Evolutionary conservation across 2,888 invertebrate genomes (phyloP).

Genomic region (Catocala nupta): DNA sequence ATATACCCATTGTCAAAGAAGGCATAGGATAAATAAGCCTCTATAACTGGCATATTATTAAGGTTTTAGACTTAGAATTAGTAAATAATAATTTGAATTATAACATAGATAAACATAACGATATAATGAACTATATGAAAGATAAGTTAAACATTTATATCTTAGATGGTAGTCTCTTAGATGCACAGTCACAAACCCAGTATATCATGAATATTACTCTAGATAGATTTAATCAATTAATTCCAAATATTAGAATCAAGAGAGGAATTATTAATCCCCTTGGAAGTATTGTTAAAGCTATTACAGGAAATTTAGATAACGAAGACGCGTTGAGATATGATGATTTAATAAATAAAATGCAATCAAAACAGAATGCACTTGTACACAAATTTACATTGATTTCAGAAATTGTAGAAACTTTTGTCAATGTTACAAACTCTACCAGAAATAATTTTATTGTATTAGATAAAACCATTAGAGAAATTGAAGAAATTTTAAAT

Average conservation of each 20-base stretch:
- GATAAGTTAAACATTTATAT: constrained; percentile 1
- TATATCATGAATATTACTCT: constrained; percentile 15
- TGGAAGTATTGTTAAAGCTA: constrained; percentile 7
- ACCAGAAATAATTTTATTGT: constrained; percentile 25
- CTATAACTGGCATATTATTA: constrained; percentile 4
- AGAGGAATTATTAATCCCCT: constrained; percentile 2
- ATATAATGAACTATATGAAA: neutral
- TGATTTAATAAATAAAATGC: constrained; percentile 28
- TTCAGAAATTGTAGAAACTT: constrained; percentile 3
- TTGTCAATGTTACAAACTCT: constrained; percentile 12
- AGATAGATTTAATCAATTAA: constrained; percentile 16
- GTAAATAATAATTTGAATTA: neutral
- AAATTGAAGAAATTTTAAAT: constrained; percentile 25
- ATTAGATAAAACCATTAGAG: constrained; percentile 22
- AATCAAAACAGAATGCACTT: constrained; percentile 23
- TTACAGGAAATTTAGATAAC: constrained; percentile 47
- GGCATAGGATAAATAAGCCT: neutral
- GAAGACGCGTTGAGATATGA: too few relatives aligned
- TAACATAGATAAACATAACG: constrained; percentile 7
- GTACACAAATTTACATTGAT: constrained; percentile 31
- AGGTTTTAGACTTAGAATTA: constrained; percentile 8
- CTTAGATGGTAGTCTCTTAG: constrained; percentile 6
- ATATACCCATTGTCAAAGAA: constrained; percentile 3
- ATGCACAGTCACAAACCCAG: constrained; percentile 5
- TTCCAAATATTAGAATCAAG: constrained; percentile 26